Percentiles rank a stretch among this genome's conserved stretches.
Evolutionary conservation across 2,888 invertebrate genomes (phyloP).

Genomic region (Hetaerina titia): DNA sequence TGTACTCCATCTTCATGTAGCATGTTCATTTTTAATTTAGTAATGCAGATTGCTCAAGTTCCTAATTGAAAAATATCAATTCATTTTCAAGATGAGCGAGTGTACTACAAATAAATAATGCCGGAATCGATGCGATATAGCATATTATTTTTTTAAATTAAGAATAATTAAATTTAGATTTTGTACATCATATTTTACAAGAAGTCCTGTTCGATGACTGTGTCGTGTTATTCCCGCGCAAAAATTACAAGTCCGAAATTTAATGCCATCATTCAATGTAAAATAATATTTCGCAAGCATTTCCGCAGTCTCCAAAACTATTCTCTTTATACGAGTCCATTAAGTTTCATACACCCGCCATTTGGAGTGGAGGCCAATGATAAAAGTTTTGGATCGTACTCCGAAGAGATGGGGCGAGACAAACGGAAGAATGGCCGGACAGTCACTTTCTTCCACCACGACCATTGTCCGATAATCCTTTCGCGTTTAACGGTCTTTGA

Average conservation of each 20-base stretch:
- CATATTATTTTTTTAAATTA: no score
- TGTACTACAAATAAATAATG: no score
- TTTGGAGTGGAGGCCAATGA: neutral
- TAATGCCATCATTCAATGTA: neutral
- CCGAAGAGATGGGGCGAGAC: neutral
- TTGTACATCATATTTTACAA: no score
- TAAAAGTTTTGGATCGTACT: neutral
- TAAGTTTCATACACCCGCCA: neutral
- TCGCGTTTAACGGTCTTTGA: neutral
- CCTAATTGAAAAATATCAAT: no score
- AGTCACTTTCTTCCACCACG: neutral
- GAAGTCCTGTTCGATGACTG: no score
- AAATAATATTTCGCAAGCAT: neutral
- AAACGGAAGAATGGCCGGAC: neutral
- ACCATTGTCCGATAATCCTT: neutral
- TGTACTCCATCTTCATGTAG: no score
- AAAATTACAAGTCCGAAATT: neutral
- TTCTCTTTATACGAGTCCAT: neutral
- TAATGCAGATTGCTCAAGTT: no score
- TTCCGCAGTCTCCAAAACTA: neutral
- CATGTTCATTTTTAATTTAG: no score
- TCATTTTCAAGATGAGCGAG: no score
- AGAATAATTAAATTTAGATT: no score
- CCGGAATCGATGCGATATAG: no score
- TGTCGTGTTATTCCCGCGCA: no score